Evolutionary conservation across 2,113 vertebrate genomes (phyloP), one percentile per base, ranked within the genome.

Genomic region (Heteronetta atricapilla): DNA sequence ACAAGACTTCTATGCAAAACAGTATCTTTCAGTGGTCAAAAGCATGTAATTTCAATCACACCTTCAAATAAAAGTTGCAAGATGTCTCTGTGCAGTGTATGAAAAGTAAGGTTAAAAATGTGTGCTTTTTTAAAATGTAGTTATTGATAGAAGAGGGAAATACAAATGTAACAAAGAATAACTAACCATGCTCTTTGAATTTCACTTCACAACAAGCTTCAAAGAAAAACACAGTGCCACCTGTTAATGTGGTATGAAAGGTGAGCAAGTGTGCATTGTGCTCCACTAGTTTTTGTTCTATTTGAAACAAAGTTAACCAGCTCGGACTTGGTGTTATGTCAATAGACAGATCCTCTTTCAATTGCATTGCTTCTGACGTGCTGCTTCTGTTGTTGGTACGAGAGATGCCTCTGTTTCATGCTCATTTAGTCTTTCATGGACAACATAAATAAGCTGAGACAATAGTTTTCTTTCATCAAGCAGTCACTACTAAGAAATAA

Each of bases 151-250:
- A 40, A 82, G 58, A 88, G 15, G 5, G 34, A n/a, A 83, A 88
- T 83, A 78, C 42, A 92, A 59, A 95, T 62, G 73, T 83, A 91
- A 70, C 62, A 87, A 86, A 84, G 62, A 90, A 34, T 63, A 70
- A 53, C 79, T 88, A 38, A 88, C 68, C 16, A 81, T 48, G 29
- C 26, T 82, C 64, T 95, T 96, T 79, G 76, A 66, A 82, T 85
- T 48, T 75, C 50, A 28, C 56, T 90, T 91, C 69, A 83, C 33
- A 62, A 44, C 36, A 75, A 75, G 64, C 64, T 81, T 86, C 46
- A 88, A 86, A 94, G 79, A 14, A 80, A 64, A 86, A 58, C 18
- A 33, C 13, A 15, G 29, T 90, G 64, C 68, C 72, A 93, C 91
- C 82, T 95, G 60, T 75, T 86, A 94, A 50, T 13, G 0, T 13